Base-by-base conservation (phyloP, 1,140 invertebrate genomes). In the Mylabris phalerata region DNA sequence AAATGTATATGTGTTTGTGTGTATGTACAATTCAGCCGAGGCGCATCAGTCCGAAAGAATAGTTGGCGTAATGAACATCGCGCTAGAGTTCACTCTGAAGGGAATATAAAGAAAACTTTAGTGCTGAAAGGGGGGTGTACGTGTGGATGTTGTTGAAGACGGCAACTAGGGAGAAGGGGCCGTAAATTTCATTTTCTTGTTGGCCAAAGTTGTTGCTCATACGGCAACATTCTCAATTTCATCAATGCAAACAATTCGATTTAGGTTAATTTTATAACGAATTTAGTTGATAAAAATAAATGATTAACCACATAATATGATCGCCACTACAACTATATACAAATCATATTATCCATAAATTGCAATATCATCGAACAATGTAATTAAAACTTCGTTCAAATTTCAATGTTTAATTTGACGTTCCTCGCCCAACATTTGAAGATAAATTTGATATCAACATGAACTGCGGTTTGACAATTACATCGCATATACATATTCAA, bases 101-200 rank as follows among this genome's bases (percentile, higher is more conserved):
- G 62, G 65, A 66, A 69, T 62, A 69, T 67, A 68, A 66, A 65
- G 64, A 69, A 69, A 69, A 69, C 64, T 67, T 69, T 69, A 65
- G 64, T 62, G 62, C 54, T 61, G 59, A 62, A 62, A 64, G 59
- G 47, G 61, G 57, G 60, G 57, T 58, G 55, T 64, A 61, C 62
- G 62, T 65, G 60, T 55, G 62, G 57, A 4, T 19, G 19, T 19
- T 19, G 19, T 19, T 19, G 19, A 19, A 19, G 19, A 19, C 19
- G 19, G 19, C 19, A 19, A 19, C 19, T 19, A 2, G 19, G 32
- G 32, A 32, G 32, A 32, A 32, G 4, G 32, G 32, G 32, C 32
- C 4, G 4, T 32, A 32, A 32, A 32, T 32, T 32, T 32, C 32
- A 3, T 32, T 32, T 32, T 32, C 32, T 32, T 32, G 32, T 32